A percentile compares a stretch with the other conserved stretches of the same genome.
phyloP scores from a whole-genome alignment of 2,113 vertebrate genomes.

The Paedocypris sp. region DNA sequence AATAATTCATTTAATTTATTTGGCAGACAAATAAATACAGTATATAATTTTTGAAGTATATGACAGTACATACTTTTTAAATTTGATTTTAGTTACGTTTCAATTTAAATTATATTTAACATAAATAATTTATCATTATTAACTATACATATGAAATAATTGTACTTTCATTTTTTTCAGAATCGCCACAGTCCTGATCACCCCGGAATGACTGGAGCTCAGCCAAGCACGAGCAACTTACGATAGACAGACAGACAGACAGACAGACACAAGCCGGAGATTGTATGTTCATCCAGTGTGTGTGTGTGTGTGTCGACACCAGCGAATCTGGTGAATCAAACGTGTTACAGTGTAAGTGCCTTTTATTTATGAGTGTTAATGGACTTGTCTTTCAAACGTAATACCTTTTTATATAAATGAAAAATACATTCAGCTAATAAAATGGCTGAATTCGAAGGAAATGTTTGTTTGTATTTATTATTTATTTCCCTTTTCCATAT shows the following conservation, averaged over 20 bases:
- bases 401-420: background rate
- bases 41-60: too few relatives aligned
- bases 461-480: background rate
- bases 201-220: conserved; percentile 77
- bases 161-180: conserved; percentile 45
- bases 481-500: background rate
- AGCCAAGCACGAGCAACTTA: conserved; percentile 88
- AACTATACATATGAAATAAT: background rate
- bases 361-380: conserved; percentile 26
- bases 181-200: conserved; percentile 94
- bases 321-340: too few relatives aligned
- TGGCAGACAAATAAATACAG: too few relatives aligned
- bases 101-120: background rate
- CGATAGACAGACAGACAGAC: conserved; percentile 57
- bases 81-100: too few relatives aligned
- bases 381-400: background rate
- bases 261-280: background rate
- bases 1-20: too few relatives aligned
- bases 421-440: conserved; percentile 1
- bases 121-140: background rate
- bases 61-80: too few relatives aligned
- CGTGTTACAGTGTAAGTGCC: too few relatives aligned
- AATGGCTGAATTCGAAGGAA: background rate
- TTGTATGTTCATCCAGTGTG: too few relatives aligned
- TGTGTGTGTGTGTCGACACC: too few relatives aligned